phyloP scores from a whole-genome alignment of 2,797 vertebrate genomes.

The Microctenopoma stevenorrisi region DNA sequence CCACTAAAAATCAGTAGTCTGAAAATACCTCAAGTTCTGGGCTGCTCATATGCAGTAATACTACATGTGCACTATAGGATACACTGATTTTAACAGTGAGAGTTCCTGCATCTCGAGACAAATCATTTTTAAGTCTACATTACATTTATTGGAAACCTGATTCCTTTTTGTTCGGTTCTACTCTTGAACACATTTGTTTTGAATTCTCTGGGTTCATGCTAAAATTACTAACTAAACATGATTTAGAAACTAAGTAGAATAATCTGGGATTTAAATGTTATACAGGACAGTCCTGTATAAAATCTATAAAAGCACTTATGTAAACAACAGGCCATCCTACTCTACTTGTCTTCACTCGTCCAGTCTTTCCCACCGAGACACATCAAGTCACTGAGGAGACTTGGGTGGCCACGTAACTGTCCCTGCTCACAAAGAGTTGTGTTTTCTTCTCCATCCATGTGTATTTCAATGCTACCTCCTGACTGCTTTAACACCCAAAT shows the following conservation, averaged over 20 bases:
- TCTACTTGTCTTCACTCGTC: neutral
- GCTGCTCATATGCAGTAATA: neutral
- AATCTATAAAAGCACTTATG: too few relatives aligned
- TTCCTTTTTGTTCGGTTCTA: too few relatives aligned
- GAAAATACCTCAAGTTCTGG: neutral
- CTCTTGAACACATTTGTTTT: too few relatives aligned
- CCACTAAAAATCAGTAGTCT: neutral
- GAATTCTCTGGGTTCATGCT: too few relatives aligned
- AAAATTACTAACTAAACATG: too few relatives aligned
- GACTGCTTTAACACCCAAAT: neutral
- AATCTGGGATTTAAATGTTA: too few relatives aligned
- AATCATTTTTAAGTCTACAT: too few relatives aligned
- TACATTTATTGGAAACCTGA: too few relatives aligned
- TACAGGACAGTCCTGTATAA: too few relatives aligned
- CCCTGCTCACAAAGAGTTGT: neutral
- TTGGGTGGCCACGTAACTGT: conserved; percentile 25
- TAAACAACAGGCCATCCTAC: neutral
- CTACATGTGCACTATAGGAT: neutral
- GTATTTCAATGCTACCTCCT: neutral
- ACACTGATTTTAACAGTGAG: neutral
- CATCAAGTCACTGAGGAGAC: conserved; percentile 21
- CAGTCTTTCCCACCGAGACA: conserved; percentile 1
- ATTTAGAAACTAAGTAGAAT: too few relatives aligned
- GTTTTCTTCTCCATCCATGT: neutral
- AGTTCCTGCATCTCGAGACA: too few relatives aligned